A percentile compares a stretch with the other conserved stretches of the same genome.
phyloP scores from a whole-genome alignment of 2,797 vertebrate genomes.

The Leptatherina wallacei region DNA sequence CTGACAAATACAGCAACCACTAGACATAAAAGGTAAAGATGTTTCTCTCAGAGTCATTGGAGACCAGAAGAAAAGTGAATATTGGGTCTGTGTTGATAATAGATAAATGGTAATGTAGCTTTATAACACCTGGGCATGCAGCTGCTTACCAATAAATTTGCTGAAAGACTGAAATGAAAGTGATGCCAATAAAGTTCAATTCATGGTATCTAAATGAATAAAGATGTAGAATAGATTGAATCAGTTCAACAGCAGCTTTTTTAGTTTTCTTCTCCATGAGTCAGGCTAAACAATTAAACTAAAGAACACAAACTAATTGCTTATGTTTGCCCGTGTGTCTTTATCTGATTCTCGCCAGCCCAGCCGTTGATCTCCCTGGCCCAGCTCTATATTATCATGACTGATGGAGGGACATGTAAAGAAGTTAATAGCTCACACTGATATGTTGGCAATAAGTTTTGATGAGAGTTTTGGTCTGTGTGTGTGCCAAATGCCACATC shows the following conservation, averaged over 20 bases:
- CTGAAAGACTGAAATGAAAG: not conserved
- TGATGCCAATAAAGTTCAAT: not conserved
- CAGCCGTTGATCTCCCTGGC: slow-evolving; percentile 59
- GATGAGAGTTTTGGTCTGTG: slow-evolving; percentile 34
- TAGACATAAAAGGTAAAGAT: not conserved
- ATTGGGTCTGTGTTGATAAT: not conserved
- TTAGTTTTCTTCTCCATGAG: slow-evolving; percentile 8
- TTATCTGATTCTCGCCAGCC: slow-evolving; percentile 42
- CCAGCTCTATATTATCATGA: slow-evolving; percentile 58
- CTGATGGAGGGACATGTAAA: slow-evolving; percentile 45
- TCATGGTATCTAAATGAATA: no score
- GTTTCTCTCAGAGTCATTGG: not conserved
- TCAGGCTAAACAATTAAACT: slow-evolving; percentile 20
- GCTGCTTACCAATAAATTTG: not conserved
- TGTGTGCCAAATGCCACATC: slow-evolving; percentile 42
- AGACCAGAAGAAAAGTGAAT: not conserved
- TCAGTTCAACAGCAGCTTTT: not conserved
- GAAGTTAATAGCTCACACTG: slow-evolving; percentile 61
- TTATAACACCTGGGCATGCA: not conserved
- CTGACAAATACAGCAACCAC: not conserved
- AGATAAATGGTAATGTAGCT: not conserved
- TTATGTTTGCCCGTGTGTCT: slow-evolving; percentile 36
- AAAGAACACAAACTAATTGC: slow-evolving; percentile 14
- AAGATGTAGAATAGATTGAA: not conserved
- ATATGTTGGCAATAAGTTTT: slow-evolving; percentile 51